These are phyloP conservation scores for Noctua janthina DNA, from an alignment of 2,888 invertebrate species.

Conservation along the genomic window DNA sequence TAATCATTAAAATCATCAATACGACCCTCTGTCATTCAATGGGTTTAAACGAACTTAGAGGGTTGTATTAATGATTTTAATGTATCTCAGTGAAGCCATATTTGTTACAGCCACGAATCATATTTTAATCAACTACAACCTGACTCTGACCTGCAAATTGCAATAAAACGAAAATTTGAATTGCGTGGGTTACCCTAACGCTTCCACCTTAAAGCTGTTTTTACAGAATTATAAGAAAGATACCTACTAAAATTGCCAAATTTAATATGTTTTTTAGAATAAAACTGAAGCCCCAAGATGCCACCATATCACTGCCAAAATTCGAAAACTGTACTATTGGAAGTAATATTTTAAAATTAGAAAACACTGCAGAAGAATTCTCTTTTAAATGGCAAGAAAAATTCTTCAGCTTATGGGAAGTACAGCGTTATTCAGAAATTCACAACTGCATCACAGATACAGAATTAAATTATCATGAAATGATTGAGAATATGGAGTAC, in stretches of 20 bases:
- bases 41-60: too few relatives aligned
- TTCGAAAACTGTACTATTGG: conserved; percentile 80
- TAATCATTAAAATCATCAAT: too few relatives aligned
- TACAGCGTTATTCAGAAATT: conserved; percentile 90
- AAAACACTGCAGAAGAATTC: conserved; percentile 76
- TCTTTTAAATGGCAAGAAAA: conserved; percentile 94
- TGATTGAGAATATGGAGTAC: conserved; percentile 77
- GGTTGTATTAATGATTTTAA: too few relatives aligned
- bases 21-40: too few relatives aligned
- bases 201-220: not conserved
- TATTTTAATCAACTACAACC: too few relatives aligned
- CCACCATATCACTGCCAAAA: conserved; percentile 80
- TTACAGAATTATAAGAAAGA: not conserved
- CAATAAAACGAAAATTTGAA: too few relatives aligned
- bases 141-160: too few relatives aligned
- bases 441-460: conserved; percentile 91
- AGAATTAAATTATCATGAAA: conserved; percentile 84
- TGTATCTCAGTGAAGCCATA: too few relatives aligned
- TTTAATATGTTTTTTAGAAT: conserved; percentile 73
- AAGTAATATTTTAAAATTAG: conserved; percentile 70
- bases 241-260: not conserved
- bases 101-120: too few relatives aligned
- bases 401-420: conserved; percentile 91
- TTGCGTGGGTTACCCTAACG: not conserved
- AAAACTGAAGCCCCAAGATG: conserved; percentile 80